Conservation (phyloP, 2,797 vertebrate species). For the Myotis planiceps region DNA sequence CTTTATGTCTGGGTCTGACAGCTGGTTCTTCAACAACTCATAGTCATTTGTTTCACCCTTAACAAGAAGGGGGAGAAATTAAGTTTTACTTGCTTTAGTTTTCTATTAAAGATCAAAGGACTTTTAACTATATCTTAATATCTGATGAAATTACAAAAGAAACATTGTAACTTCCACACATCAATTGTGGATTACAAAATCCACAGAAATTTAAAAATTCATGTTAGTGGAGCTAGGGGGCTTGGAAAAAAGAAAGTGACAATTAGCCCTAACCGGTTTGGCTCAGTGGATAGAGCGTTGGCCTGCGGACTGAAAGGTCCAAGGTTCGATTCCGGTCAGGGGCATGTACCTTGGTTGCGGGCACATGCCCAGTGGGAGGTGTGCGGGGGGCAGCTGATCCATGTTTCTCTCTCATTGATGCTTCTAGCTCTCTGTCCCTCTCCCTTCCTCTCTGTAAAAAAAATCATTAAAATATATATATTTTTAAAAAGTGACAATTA, state of each 20-base stretch:
- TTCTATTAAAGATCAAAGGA: conserved; percentile 7
- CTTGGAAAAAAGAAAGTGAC: background rate
- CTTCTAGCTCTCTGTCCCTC: too few relatives aligned
- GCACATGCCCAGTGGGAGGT: too few relatives aligned
- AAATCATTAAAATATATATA: too few relatives aligned
- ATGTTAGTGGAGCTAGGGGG: background rate
- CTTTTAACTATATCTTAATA: conserved; percentile 9
- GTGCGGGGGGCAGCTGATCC: too few relatives aligned
- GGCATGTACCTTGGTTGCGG: too few relatives aligned
- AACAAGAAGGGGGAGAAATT: background rate
- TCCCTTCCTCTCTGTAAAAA: too few relatives aligned
- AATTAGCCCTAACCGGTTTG: too few relatives aligned
- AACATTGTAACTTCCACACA: background rate
- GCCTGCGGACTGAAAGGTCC: too few relatives aligned
- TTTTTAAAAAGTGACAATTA: background rate
- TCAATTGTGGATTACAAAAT: background rate
- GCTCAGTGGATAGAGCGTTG: too few relatives aligned
- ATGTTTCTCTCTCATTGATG: too few relatives aligned
- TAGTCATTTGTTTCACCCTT: conserved; percentile 94
- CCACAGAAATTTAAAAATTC: background rate
- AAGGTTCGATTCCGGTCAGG: too few relatives aligned
- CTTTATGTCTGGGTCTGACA: conserved; percentile 96
- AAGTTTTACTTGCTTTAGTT: conserved; percentile 7
- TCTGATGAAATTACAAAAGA: conserved; percentile 16
- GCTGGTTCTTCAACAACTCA: conserved; percentile 93